Evolutionary conservation across 1,140 invertebrate genomes (phyloP), one percentile per base, ranked within the genome.

Genomic region (Drosophila parabipectinata): DNA sequence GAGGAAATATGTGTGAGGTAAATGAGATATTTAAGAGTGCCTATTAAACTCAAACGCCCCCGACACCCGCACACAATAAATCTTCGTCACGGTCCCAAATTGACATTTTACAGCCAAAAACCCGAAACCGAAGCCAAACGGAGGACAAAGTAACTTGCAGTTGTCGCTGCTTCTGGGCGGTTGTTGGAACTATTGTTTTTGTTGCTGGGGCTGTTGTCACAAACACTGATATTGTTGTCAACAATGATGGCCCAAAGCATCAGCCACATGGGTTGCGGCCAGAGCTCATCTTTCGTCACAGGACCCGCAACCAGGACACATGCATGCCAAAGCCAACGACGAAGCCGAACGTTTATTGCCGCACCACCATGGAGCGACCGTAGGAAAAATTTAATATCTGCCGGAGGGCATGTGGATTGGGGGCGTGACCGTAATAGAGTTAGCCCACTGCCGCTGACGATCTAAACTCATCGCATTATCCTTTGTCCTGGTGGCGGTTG

Each of bases 31-130:
- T 83, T 72, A 83, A 64, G 55, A 61, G 75, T 54, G 58, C 72
- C 79, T 71, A 88, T 88, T 72, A 83, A 79, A 15, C 15, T 18
- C 41, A 8, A 18, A 44, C 14, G 15, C 15, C 37, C 58, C 53
- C 53, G 72, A 72, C 56, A 81, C 37, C 58, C 51, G 56, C 77
- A 72, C 59, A 81, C 77, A 75, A 91, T 91, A 91, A 91, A 89
- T 91, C 90, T 87, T 91, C 82, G 85, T 91, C 89, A 90, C 61
- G 71, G 69, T 69, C 57, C 68, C 84, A 90, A 91, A 91, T 88
- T 89, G 91, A 89, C 90, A 90, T 89, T 91, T 87, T 90, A 85
- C 81, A 91, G 78, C 81, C 54, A 18, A 68, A 74, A 58, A 57
- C 32, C 67, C 55, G 34, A 39, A 48, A 57, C 71, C 71, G 58